Conservation (phyloP, 2,888 invertebrate genomes). For the Macropis europaea region DNA sequence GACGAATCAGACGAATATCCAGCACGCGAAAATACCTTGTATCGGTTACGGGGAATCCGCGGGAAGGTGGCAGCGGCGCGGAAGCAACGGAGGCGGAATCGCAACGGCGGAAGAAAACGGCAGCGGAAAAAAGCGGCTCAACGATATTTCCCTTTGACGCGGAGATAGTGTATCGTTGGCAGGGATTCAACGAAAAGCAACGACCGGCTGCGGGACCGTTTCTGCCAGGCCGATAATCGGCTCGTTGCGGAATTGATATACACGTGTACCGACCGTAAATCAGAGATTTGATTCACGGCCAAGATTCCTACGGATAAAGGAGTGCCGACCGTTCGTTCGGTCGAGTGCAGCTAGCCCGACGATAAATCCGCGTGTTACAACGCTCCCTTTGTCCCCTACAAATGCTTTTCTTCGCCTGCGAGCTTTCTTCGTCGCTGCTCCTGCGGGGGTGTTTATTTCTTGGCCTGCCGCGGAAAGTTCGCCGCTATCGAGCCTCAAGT, state of each 20-base stretch:
- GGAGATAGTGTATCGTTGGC: conserved; percentile 66
- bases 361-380: conserved; percentile 64
- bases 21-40: conserved; percentile 24
- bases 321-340: conserved; percentile 21
- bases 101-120: conserved; percentile 14
- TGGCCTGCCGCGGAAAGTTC: no score
- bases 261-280: conserved; percentile 63
- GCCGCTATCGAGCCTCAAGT: no score
- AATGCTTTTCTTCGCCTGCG: conserved; percentile 10
- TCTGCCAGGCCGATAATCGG: conserved; percentile 72
- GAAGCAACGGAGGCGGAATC: conserved; percentile 7
- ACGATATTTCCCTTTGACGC: conserved; percentile 45
- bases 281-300: conserved; percentile 72
- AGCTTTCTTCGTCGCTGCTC: neutral
- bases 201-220: conserved; percentile 46
- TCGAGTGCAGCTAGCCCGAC: conserved; percentile 31
- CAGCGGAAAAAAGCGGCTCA: neutral
- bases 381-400: conserved; percentile 32
- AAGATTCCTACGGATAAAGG: conserved; percentile 67
- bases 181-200: conserved; percentile 65
- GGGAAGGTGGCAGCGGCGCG: conserved; percentile 8
- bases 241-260: conserved; percentile 73
- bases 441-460: no score
- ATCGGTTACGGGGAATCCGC: conserved; percentile 14
- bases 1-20: neutral